Evolutionary conservation across 2,888 invertebrate species (phyloP).

Genomic region (Pristionchus entomophagus): DNA sequence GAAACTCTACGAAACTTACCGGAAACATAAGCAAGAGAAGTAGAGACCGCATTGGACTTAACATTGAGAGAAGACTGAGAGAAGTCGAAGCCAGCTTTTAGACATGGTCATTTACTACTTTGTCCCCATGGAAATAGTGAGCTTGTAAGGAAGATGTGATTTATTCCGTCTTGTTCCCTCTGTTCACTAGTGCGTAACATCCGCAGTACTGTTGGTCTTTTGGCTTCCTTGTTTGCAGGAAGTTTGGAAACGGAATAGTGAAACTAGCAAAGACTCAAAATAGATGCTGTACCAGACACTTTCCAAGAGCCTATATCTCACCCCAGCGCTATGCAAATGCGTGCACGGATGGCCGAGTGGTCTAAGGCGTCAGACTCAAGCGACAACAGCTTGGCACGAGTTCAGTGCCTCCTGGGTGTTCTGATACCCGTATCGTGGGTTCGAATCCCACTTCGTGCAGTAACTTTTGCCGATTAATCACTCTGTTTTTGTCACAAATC

Average conservation of each 20-base stretch:
- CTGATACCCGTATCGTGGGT: conserved; percentile 50
- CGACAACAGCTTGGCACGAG: conserved; percentile 46
- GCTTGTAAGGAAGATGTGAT: not conserved
- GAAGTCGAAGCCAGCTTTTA: not conserved
- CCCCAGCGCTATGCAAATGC: not conserved
- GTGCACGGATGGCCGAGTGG: conserved; percentile 76
- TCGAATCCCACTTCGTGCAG: conserved; percentile 52
- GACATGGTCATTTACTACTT: not conserved
- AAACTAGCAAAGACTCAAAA: no score
- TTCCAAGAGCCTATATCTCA: no score
- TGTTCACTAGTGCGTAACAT: not conserved
- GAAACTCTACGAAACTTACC: not conserved
- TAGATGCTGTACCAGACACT: no score
- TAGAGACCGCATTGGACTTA: not conserved
- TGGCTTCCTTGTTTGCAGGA: no score
- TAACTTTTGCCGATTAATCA: not conserved
- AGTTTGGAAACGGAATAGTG: no score
- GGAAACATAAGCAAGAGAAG: not conserved
- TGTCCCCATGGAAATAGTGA: not conserved
- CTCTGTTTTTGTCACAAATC: no score
- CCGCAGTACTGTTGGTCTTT: no score
- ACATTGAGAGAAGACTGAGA: not conserved
- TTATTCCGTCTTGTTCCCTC: not conserved
- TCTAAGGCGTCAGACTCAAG: conserved; percentile 78
- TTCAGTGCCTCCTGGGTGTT: no score